These are phyloP conservation scores for Austrolebias charrua DNA, from an alignment of 2,797 vertebrate genomes.

Conservation along the genomic window DNA sequence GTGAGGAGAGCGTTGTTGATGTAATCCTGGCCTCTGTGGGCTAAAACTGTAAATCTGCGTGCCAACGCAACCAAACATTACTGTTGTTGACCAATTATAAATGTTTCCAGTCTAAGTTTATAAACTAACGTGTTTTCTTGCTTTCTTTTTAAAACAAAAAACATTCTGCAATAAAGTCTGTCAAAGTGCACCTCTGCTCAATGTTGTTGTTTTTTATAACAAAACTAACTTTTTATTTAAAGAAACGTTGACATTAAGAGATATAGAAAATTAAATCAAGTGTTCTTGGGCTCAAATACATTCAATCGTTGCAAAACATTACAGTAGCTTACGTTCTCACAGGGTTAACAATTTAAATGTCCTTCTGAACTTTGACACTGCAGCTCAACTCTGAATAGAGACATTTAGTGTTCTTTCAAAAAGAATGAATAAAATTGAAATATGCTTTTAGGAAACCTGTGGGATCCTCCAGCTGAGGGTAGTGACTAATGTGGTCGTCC, in stretches of 20 bases:
- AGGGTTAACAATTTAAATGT: not conserved
- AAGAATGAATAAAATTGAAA: constrained; percentile 95
- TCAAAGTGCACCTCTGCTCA: constrained; percentile 3
- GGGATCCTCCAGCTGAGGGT: constrained; percentile 95
- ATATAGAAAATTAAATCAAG: constrained; percentile 67
- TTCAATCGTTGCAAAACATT: constrained; percentile 8
- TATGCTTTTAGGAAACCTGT: constrained; percentile 91
- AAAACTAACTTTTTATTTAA: constrained; percentile 74
- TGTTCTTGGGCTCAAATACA: constrained; percentile 22
- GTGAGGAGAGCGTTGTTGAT: constrained; percentile 87
- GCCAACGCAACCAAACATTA: constrained; percentile 1
- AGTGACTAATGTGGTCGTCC: constrained; percentile 95
- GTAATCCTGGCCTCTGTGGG: constrained; percentile 93
- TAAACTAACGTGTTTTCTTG: constrained; percentile 1
- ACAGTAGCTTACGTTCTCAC: not conserved
- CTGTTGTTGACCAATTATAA: constrained; percentile 9
- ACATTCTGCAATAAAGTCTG: constrained; percentile 59
- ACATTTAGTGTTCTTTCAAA: constrained; percentile 72
- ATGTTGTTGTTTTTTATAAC: constrained; percentile 29
- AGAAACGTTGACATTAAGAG: constrained; percentile 40
- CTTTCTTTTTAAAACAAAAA: constrained; percentile 15
- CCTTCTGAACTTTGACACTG: too few species aligned
- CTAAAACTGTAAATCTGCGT: constrained; percentile 52
- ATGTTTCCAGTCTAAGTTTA: constrained; percentile 37
- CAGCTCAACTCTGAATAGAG: not conserved